Evolutionary conservation across 64 coral and sea anemone species (phyloP).

Genomic region (Trachythela sp.): DNA sequence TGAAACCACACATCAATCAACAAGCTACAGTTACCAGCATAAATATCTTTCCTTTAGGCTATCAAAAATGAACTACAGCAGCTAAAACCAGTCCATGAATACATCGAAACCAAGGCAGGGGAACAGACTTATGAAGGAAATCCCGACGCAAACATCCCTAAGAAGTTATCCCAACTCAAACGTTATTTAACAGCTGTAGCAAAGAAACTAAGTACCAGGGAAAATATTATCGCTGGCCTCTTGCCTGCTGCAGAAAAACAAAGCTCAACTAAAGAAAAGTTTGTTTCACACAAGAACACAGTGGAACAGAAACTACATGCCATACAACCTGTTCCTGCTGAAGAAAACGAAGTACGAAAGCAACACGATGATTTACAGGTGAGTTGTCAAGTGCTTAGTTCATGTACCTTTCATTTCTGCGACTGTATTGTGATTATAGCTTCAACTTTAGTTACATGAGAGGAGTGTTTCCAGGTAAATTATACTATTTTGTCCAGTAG

Average conservation of each 20-base stretch:
- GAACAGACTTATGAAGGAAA: neutral
- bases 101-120: neutral
- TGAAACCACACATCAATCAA: no score
- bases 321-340: neutral
- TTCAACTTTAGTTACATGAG: no score
- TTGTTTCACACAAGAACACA: neutral
- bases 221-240: neutral
- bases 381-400: no score
- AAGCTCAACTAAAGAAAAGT: neutral
- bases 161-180: neutral
- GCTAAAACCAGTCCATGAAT: neutral
- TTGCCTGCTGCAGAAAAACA: neutral
- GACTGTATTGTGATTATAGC: no score
- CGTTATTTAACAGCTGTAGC: neutral
- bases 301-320: constrained; percentile 9
- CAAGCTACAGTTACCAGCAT: no score
- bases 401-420: no score
- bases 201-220: neutral
- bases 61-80: neutral
- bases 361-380: neutral
- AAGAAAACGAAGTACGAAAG: neutral
- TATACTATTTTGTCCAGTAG: no score
- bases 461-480: no score
- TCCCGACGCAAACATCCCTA: neutral
- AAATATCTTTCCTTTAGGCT: neutral